A percentile compares a stretch with the other conserved stretches of the same genome.
Evolutionary conservation across 2,113 vertebrate genomes (phyloP).

Genomic region (Solea senegalensis): DNA sequence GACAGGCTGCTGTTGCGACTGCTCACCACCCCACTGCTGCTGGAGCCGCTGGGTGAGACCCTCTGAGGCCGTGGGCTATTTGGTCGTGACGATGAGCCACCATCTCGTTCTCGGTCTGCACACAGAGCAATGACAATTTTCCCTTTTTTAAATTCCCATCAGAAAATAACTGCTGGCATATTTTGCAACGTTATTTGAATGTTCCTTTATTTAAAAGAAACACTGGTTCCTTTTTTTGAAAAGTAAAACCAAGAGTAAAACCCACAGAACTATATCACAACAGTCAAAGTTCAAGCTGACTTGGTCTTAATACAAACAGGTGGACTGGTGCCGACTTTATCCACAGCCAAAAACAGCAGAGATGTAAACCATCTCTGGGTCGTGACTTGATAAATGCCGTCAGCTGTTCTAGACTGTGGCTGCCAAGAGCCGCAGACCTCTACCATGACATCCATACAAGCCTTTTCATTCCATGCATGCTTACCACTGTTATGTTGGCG

Average conservation of each 20-base stretch:
- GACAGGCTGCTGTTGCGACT: constrained; percentile 95
- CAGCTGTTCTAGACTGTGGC: constrained; percentile 28
- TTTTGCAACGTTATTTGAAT: neutral
- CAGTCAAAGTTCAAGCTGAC: neutral
- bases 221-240: neutral
- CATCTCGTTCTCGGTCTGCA: constrained; percentile 92
- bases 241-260: too few species aligned
- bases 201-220: neutral
- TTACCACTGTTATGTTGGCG: constrained; percentile 92
- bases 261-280: neutral
- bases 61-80: constrained; percentile 95
- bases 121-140: constrained; percentile 10
- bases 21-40: constrained; percentile 87
- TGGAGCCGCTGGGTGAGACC: constrained; percentile 90
- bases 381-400: constrained; percentile 29
- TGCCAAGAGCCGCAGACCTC: constrained; percentile 37
- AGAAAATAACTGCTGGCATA: neutral
- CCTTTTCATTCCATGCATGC: constrained; percentile 57
- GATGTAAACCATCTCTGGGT: constrained; percentile 28
- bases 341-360: constrained; percentile 11
- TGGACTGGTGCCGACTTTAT: constrained; percentile 24
- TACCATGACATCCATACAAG: constrained; percentile 41
- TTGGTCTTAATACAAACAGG: constrained; percentile 17
- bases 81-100: constrained; percentile 88
- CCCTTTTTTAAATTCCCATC: neutral